Evolutionary conservation across 2,888 invertebrate species (phyloP).

Genomic region (Zaprionus obscuricornis): DNA sequence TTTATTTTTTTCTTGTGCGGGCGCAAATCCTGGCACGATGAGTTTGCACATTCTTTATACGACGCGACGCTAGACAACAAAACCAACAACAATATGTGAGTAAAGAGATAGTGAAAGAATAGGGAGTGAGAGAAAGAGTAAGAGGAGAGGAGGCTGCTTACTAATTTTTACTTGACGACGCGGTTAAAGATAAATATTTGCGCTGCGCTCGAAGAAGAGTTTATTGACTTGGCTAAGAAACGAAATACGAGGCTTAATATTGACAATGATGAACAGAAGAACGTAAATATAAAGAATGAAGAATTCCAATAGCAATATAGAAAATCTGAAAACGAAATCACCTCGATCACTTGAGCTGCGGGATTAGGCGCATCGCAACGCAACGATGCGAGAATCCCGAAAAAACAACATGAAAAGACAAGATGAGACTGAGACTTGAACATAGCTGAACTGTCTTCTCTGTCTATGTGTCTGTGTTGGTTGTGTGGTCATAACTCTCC

Average conservation of each 20-base stretch:
- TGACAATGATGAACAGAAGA: conserved; percentile 5
- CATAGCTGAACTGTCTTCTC: conserved; percentile 29
- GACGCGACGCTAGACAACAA: conserved; percentile 30
- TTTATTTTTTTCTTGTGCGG: conserved; percentile 36
- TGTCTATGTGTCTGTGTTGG: no score
- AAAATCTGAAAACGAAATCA: conserved; percentile 75
- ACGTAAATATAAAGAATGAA: conserved; percentile 18
- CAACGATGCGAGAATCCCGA: conserved; percentile 37
- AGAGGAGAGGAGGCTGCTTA: conserved; percentile 52
- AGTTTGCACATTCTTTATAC: conserved; percentile 62
- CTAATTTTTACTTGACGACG: conserved; percentile 76
- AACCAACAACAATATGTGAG: conserved; percentile 49
- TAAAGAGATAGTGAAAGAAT: conserved; percentile 4
- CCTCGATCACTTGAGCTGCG: conserved; percentile 82
- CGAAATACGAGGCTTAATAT: conserved; percentile 21
- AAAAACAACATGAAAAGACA: conserved; percentile 21
- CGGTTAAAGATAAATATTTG: conserved; percentile 71
- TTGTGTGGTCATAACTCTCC: conserved; percentile 44
- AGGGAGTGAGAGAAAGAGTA: not conserved
- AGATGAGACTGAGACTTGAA: not conserved
- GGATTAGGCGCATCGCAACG: conserved; percentile 83
- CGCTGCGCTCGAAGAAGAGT: conserved; percentile 68
- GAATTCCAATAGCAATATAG: no score
- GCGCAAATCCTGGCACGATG: conserved; percentile 54
- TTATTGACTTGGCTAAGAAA: conserved; percentile 57